phyloP scores from a whole-genome alignment of 2,888 invertebrate species.

The Hylaea fasciaria region DNA sequence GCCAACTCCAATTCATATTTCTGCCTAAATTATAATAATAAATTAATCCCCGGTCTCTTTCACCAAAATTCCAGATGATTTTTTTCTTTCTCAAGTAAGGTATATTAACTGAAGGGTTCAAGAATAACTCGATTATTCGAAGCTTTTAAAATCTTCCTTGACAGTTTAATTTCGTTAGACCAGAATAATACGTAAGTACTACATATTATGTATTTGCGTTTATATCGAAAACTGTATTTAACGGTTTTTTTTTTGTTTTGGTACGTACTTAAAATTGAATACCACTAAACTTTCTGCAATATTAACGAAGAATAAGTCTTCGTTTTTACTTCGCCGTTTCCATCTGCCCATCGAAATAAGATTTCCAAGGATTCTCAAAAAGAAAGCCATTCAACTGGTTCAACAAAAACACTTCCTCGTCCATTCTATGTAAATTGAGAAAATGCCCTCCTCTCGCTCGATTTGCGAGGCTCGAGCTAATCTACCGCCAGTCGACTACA shows the following conservation, averaged over 20 bases:
- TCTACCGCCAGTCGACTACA: conserved; percentile 83
- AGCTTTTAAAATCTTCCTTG: conserved; percentile 58
- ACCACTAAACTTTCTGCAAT: no score
- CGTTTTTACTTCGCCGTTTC: conserved; percentile 3
- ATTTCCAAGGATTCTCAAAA: conserved; percentile 16
- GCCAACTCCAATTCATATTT: conserved; percentile 31
- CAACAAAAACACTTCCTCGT: conserved; percentile 71
- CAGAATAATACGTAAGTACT: no score
- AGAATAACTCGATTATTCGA: conserved; percentile 58
- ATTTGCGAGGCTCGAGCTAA: conserved; percentile 82
- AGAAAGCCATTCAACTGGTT: conserved; percentile 46
- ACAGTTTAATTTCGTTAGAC: conserved; percentile 59
- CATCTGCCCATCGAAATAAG: conserved; percentile 10
- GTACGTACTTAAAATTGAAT: no score
- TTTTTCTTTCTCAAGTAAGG: conserved; percentile 33
- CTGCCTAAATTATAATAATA: conserved; percentile 37
- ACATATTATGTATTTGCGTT: no score
- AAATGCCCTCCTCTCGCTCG: conserved; percentile 78
- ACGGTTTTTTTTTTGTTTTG: no score
- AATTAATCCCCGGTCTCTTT: conserved; percentile 35
- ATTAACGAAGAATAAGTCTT: no score
- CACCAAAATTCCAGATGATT: conserved; percentile 35
- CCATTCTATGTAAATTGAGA: conserved; percentile 80
- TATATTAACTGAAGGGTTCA: conserved; percentile 53
- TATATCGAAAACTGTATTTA: no score